These are phyloP conservation scores for Megathymus violae DNA, from an alignment of 1,140 invertebrate genomes.

Conservation along the genomic window DNA sequence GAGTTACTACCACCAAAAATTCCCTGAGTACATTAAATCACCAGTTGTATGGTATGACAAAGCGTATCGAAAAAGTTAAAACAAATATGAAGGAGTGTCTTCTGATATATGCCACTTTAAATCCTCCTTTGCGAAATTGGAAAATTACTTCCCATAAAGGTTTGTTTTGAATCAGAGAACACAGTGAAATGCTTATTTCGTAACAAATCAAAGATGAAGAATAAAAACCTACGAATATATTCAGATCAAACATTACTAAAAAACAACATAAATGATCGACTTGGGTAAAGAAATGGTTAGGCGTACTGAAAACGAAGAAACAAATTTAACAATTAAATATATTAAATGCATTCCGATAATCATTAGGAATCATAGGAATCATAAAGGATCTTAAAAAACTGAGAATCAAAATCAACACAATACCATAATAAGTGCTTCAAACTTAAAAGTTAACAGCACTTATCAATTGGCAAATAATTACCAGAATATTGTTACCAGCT, in stretches of 20 bases:
- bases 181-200: constrained; percentile 32
- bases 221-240: constrained; percentile 32
- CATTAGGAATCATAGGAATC: too few species aligned
- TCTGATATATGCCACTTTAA: background rate
- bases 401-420: background rate
- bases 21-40: constrained; percentile 1
- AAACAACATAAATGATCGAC: constrained; percentile 35
- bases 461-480: constrained; percentile 15
- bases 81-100: background rate
- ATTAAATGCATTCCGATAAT: constrained; percentile 32
- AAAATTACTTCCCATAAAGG: constrained; percentile 22
- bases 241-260: constrained; percentile 40
- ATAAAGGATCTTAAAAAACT: constrained; percentile 28
- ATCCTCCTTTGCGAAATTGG: background rate
- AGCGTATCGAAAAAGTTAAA: constrained; percentile 10
- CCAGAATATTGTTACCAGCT: background rate
- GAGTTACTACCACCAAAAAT: background rate
- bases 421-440: background rate
- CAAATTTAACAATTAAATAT: constrained; percentile 39
- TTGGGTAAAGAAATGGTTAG: constrained; percentile 29
- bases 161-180: constrained; percentile 26
- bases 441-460: constrained; percentile 6
- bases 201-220: constrained; percentile 32
- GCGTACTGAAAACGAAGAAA: constrained; percentile 37
- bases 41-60: background rate